Conservation (phyloP, 2,888 invertebrate species). For the Sinodicranocentrus sp. region DNA sequence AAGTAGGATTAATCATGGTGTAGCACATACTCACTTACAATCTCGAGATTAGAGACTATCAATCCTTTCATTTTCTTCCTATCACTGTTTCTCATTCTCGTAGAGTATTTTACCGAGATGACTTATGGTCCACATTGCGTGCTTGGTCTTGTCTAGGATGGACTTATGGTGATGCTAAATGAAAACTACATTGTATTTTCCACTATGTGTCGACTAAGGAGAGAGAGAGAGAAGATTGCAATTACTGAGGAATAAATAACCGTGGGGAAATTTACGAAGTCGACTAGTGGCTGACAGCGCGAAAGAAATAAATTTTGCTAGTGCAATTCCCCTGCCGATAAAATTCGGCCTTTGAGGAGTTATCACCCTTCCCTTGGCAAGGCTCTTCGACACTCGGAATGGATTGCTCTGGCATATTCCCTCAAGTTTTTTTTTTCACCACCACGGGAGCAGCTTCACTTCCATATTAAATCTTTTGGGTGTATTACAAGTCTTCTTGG, state of each 20-base stretch:
- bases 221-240: constrained; percentile 51
- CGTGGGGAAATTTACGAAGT: constrained; percentile 59
- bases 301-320: constrained; percentile 69
- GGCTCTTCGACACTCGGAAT: constrained; percentile 61
- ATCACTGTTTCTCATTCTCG: too few species aligned
- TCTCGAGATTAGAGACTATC: too few species aligned
- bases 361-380: constrained; percentile 64
- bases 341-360: constrained; percentile 69
- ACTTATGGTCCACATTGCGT: background rate
- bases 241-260: constrained; percentile 65
- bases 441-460: too few species aligned
- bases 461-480: too few species aligned
- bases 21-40: too few species aligned
- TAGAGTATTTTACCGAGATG: constrained; percentile 2
- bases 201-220: constrained; percentile 7
- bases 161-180: background rate
- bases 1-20: too few species aligned
- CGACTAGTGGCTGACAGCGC: constrained; percentile 68
- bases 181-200: constrained; percentile 21
- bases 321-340: constrained; percentile 71
- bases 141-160: background rate
- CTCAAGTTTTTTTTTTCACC: too few species aligned
- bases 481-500: too few species aligned
- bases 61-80: too few species aligned
- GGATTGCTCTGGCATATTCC: too few species aligned